phyloP scores from a whole-genome alignment of 2,797 vertebrate genomes.

The Poecilia picta region DNA sequence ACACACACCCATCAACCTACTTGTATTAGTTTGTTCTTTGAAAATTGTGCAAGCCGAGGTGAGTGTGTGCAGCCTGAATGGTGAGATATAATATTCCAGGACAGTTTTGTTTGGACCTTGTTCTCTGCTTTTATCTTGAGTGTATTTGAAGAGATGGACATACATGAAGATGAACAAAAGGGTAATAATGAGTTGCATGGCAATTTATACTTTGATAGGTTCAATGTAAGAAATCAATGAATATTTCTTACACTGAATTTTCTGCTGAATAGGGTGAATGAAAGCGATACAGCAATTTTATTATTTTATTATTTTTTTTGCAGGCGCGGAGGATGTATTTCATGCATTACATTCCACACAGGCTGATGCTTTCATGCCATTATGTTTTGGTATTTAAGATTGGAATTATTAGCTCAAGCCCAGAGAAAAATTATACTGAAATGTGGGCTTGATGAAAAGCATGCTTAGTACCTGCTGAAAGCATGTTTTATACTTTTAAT shows the following conservation, averaged over 20 bases:
- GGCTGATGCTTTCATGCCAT: too few species aligned
- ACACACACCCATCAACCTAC: conserved; percentile 1
- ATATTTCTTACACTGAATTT: conserved; percentile 4
- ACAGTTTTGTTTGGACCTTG: conserved; percentile 8
- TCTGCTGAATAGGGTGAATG: conserved; percentile 6
- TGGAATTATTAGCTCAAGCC: not conserved
- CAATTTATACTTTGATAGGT: conserved; percentile 4
- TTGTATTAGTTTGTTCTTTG: conserved; percentile 33
- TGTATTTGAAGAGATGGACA: not conserved
- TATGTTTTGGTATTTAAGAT: not conserved
- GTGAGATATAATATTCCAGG: conserved; percentile 17
- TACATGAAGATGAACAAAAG: not conserved
- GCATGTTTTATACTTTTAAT: not conserved
- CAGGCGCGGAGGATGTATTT: too few species aligned
- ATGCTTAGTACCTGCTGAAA: not conserved
- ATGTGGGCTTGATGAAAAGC: not conserved
- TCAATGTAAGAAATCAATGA: conserved; percentile 35
- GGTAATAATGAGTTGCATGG: not conserved
- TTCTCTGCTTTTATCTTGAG: conserved; percentile 33
- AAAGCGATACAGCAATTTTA: conserved; percentile 5
- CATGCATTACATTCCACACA: too few species aligned
- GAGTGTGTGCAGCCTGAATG: not conserved
- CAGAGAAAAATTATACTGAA: not conserved
- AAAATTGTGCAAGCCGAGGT: conserved; percentile 16
- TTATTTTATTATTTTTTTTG: too few species aligned